Evolutionary conservation across 2,113 vertebrate genomes (phyloP), one percentile per base, ranked within the genome.

Genomic region (Neolamprologus fasciatus): DNA sequence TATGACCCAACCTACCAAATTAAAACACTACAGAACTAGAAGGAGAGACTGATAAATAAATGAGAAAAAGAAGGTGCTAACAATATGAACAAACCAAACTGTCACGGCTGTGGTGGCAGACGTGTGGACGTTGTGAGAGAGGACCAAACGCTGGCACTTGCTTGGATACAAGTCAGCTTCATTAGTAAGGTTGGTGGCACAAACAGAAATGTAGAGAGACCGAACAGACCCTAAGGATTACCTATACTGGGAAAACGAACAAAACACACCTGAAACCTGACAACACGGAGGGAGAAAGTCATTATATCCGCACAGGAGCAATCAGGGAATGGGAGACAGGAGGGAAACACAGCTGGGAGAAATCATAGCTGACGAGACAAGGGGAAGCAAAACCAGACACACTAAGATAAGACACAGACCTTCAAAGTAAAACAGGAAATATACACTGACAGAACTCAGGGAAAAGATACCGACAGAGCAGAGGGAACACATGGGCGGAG

Each of bases 261-360:
- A 61, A 31, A 61, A 61, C 14, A 61, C 8, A 31, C 3, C 14
- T 31, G 57, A 58, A 58, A 31, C 57, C 26, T 61, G 57, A 31
- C 2, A 1, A 61, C 8, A 58, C 8, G 0, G 55, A 4, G 3
- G 55, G 8, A 58, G 0, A 58, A 58, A 58, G 5, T 28, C 55
- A 28, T 61, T 61, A 61, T 61, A 31, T 31, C 57, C 3, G 5
- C 14, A 61, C 26, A 31, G 57, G 26, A 31, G 26, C 57, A 61
- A 61, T 61, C 28, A 17, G 26, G 26, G 57, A 61, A 61, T 31
- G 26, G 26, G 14, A 61, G 57, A 31, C 57, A 61, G 57, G 57
- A 17, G 57, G 57, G 57, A 61, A 61, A 61, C 57, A 61, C 57
- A 61, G 14, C 57, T 31, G 57, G 26, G 14, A 61, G 26, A 31